Evolutionary conservation across 2,888 invertebrate species (phyloP), one percentile per base, ranked within the genome.

Genomic region (Lydus trimaculatus): DNA sequence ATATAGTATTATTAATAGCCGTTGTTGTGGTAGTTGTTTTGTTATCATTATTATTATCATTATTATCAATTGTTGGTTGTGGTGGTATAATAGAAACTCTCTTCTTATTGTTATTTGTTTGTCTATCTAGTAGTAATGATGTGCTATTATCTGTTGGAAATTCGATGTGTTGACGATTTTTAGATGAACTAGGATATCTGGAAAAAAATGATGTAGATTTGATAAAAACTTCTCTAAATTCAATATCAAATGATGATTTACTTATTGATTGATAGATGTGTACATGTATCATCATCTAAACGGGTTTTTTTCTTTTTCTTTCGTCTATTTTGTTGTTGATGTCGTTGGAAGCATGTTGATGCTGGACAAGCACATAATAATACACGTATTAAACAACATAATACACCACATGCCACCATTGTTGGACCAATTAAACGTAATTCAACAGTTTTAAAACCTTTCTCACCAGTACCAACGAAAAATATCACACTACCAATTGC

Each of bases 401-500:
- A 88, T 79, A 94, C 89, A 77, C 95, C 95, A 78, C 93, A 89
- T 80, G 89, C 91, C 83, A 82, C 78, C 68, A 85, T 75, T 72
- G 94, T 92, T 72, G 95, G 95, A 73, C 96, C 96, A 85, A 95
- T 94, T 81, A 95, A 89, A 79, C 94, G 90, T 78, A 96, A 87
- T 83, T 94, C 95, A 74, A 93, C 90, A 75, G 95, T 95, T 86
- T 91, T 94, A 90, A 92, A 95, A 86, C 91, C 89, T 87, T 95
- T 94, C 87, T 95, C 95, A 81, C 95, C 95, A 75, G 95, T 94
- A 78, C 95, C 95, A 75, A 95, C 95, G 87, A 95, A 95, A 84
- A 94, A 94, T 79, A 95, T 94, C 79, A 95, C 93, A 80, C 94
- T 90, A 66, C 95, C 96, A 76, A 95, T 88, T 28, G 95, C 93